phyloP scores from a whole-genome alignment of 2,797 vertebrate genomes.

The Microhierax caerulescens region DNA sequence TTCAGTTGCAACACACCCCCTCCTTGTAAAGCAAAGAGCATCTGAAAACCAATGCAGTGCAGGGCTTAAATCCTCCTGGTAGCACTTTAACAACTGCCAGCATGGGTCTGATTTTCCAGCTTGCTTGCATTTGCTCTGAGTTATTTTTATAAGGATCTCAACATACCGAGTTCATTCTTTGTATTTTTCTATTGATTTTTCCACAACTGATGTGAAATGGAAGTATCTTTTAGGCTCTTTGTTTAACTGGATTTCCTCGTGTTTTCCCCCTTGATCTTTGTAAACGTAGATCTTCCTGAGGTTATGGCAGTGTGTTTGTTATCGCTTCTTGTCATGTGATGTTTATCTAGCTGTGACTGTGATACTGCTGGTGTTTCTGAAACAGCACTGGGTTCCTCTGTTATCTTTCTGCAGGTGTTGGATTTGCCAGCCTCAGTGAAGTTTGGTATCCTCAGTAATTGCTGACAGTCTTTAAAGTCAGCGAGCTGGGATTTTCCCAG shows the following conservation, averaged over 20 bases:
- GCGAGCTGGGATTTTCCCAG: not conserved
- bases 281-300: constrained; percentile 61
- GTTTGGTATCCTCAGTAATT: constrained; percentile 18
- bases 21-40: not conserved
- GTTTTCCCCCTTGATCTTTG: constrained; percentile 69
- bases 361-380: constrained; percentile 62
- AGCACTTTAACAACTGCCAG: not conserved
- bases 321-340: constrained; percentile 57
- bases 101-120: not conserved
- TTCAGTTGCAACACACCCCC: not conserved
- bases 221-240: constrained; percentile 40
- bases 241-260: constrained; percentile 41
- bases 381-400: constrained; percentile 21
- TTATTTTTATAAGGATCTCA: constrained; percentile 55
- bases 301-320: constrained; percentile 62
- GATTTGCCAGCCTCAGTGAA: constrained; percentile 48
- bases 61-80: constrained; percentile 22
- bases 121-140: constrained; percentile 36
- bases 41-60: not conserved
- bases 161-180: not conserved
- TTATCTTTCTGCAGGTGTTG: constrained; percentile 68
- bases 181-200: constrained; percentile 60
- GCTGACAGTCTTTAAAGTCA: not conserved
- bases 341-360: constrained; percentile 75
- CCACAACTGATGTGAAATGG: constrained; percentile 9